phyloP scores from a whole-genome alignment of 2,113 vertebrate genomes.

The Reinhardtius hippoglossoides region DNA sequence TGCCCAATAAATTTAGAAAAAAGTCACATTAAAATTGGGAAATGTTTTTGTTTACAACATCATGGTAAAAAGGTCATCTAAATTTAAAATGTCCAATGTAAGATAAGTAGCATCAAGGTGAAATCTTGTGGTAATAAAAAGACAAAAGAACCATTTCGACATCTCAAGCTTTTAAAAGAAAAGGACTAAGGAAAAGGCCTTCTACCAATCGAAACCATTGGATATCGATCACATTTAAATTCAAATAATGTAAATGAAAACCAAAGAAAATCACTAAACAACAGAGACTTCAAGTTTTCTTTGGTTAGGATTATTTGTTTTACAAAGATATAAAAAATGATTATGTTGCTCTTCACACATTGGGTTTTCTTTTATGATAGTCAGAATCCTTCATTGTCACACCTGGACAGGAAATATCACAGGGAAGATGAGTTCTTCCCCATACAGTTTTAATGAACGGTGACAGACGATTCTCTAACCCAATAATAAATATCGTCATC shows the following conservation, averaged over 20 bases:
- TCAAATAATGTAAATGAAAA: constrained; percentile 72
- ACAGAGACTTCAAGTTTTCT: constrained; percentile 91
- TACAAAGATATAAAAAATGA: constrained; percentile 82
- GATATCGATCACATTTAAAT: constrained; percentile 70
- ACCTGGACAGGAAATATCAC: constrained; percentile 62
- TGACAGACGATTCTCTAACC: constrained; percentile 53
- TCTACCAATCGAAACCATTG: constrained; percentile 63
- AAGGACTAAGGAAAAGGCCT: constrained; percentile 46
- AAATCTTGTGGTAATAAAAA: constrained; percentile 45
- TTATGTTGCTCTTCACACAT: constrained; percentile 83
- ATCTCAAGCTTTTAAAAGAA: constrained; percentile 58
- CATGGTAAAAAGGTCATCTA: constrained; percentile 48
- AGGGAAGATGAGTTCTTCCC: constrained; percentile 47
- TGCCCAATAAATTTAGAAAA: constrained; percentile 46
- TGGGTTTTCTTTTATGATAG: constrained; percentile 74
- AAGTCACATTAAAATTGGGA: constrained; percentile 57
- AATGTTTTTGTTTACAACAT: constrained; percentile 45
- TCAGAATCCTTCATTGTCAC: constrained; percentile 77
- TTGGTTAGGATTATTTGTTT: constrained; percentile 93
- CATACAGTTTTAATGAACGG: constrained; percentile 36
- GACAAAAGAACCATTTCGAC: constrained; percentile 56
- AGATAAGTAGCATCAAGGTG: constrained; percentile 43
- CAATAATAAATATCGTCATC: constrained; percentile 59
- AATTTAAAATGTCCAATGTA: constrained; percentile 24
- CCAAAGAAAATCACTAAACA: constrained; percentile 83